phyloP scores from a whole-genome alignment of 2,888 invertebrate genomes.

The Phragmatobia fuliginosa region DNA sequence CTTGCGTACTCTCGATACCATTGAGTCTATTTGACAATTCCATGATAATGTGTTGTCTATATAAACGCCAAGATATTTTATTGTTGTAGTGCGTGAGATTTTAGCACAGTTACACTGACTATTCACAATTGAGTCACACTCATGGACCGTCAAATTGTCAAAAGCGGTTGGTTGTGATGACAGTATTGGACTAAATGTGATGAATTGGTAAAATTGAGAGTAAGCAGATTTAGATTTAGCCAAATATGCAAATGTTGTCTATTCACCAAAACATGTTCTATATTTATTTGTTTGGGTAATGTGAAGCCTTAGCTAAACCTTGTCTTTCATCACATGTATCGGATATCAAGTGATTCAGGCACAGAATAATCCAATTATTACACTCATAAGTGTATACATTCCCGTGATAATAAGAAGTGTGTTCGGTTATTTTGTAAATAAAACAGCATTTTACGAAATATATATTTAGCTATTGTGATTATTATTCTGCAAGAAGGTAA shows the following conservation, averaged over 20 bases:
- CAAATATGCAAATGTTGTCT: not conserved
- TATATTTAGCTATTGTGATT: not conserved
- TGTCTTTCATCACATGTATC: slow-evolving; percentile 45
- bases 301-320: slow-evolving; percentile 49
- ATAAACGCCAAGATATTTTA: no score
- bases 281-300: slow-evolving; percentile 32
- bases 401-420: not conserved
- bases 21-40: no score
- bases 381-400: slow-evolving; percentile 17
- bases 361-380: slow-evolving; percentile 48
- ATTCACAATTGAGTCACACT: no score
- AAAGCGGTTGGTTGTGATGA: no score
- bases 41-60: no score
- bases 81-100: no score
- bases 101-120: no score
- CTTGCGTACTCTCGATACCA: no score
- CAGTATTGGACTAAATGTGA: no score
- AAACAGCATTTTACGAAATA: not conserved
- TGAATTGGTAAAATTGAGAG: no score
- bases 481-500: not conserved
- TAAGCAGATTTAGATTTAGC: no score
- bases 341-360: slow-evolving; percentile 49
- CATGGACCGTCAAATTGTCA: no score
- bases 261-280: not conserved
- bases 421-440: not conserved